Evolutionary conservation across 2,888 invertebrate genomes (phyloP), one percentile per base, ranked within the genome.

Genomic region (Masnerella sp.): DNA sequence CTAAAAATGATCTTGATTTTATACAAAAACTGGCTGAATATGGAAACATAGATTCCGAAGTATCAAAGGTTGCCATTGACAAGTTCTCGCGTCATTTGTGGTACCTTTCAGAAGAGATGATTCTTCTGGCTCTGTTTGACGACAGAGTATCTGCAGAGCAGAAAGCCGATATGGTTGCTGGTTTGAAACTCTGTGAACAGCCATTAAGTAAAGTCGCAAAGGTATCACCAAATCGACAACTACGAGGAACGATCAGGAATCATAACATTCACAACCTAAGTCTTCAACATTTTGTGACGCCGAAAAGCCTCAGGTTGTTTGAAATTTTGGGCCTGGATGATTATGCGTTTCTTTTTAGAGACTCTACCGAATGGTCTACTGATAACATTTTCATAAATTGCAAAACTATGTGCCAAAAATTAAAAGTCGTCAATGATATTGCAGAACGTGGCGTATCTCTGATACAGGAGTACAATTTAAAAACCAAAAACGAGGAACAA

Each of bases 1-100:
- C 76, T 2, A 51, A 52, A n/a, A 56, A 68, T 15, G 76, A 76
- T 34, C 49, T 77, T n/a, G 30, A 56, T 17, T 73, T 73, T 51
- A 32, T 77, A 18, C 54, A 75, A 62, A 45, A 61, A 7, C 54
- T 75, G 15, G 12, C 36, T 7, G 45, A 15, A 30, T 67, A 61
- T 38, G 47, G 49, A 36, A 51, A 8, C 30, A 36, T 40, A n/a
- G 45, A 75, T 11, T 1, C 42, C 5, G 5, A 20, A 11, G 3
- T 42, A 4, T 5, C 56, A 9, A 34, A 38, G 20, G 15, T n/a
- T 45, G 51, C 43, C 4, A 11, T 47, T 15, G 40, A 32, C 12
- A 68, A 69, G 38, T 18, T 76, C 9, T 36, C 12, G 17, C 7
- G 61, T 1, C 59, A 75, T 51, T 56, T 77, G 2, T 78, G 70